Conservation (phyloP, 1,140 invertebrate genomes). For the Cotesia chilonis region DNA sequence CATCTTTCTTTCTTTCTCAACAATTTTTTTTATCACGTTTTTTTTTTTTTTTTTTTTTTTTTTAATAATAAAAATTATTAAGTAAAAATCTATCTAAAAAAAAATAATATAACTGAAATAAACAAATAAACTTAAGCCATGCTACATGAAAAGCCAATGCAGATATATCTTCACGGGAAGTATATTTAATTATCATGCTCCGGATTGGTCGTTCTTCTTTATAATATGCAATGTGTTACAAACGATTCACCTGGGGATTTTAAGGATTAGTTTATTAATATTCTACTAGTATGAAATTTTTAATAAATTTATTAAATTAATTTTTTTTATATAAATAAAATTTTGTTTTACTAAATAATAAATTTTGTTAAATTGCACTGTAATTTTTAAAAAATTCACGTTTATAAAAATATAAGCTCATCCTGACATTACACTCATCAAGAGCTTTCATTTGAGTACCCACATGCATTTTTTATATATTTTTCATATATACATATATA, state of each 20-base stretch:
- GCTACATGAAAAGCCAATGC: too few species aligned
- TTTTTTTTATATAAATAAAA: too few species aligned
- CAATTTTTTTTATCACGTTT: slow-evolving; percentile 12
- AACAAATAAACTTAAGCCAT: too few species aligned
- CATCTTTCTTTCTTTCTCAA: slow-evolving; percentile 33
- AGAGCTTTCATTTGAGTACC: too few species aligned
- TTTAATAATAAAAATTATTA: neutral
- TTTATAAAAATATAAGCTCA: too few species aligned
- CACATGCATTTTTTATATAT: too few species aligned
- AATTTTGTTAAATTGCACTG: too few species aligned
- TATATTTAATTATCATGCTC: slow-evolving; percentile 35
- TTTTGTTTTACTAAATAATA: too few species aligned
- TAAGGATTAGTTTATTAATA: neutral
- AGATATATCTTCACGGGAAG: neutral
- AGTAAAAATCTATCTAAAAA: neutral
- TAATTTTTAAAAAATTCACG: too few species aligned
- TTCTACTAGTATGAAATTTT: neutral
- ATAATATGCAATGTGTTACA: slow-evolving; percentile 42
- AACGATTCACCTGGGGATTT: slow-evolving; percentile 44
- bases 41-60: neutral
- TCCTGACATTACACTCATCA: too few species aligned
- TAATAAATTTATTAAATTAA: neutral
- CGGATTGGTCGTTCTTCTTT: slow-evolving; percentile 34
- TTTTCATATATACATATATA: too few species aligned
- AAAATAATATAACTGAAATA: neutral